These are phyloP conservation scores for Gymnobelideus leadbeateri DNA, from an alignment of 2,113 vertebrate genomes.

Conservation along the genomic window DNA sequence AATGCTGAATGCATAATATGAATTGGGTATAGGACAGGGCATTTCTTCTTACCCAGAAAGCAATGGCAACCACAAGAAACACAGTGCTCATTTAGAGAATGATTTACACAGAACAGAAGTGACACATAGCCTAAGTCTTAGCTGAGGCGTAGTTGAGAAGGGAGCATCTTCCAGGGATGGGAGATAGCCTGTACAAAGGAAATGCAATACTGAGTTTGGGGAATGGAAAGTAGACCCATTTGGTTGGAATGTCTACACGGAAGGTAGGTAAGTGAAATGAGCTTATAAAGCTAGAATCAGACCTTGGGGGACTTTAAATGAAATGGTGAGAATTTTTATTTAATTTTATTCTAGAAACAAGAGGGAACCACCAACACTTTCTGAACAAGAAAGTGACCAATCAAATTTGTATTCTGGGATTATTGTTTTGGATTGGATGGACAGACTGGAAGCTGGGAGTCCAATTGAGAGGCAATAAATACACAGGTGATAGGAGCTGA, in stretches of 20 bases:
- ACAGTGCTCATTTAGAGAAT: neutral
- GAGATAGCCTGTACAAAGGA: neutral
- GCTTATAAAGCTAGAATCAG: neutral
- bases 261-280: neutral
- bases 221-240: neutral
- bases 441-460: neutral
- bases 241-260: neutral
- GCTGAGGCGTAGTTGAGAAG: neutral
- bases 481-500: neutral
- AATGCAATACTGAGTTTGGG: neutral
- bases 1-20: neutral
- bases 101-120: neutral
- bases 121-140: neutral
- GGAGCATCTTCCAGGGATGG: neutral
- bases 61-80: neutral
- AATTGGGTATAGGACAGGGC: neutral
- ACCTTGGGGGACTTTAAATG: neutral
- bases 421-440: neutral
- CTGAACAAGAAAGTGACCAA: neutral
- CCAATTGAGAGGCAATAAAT: neutral
- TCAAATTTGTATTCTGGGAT: neutral
- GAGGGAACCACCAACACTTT: neutral
- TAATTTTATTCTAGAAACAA: neutral
- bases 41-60: neutral
- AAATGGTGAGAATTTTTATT: neutral